phyloP scores from a whole-genome alignment of 2,113 vertebrate species.

The Pelusios castaneus region DNA sequence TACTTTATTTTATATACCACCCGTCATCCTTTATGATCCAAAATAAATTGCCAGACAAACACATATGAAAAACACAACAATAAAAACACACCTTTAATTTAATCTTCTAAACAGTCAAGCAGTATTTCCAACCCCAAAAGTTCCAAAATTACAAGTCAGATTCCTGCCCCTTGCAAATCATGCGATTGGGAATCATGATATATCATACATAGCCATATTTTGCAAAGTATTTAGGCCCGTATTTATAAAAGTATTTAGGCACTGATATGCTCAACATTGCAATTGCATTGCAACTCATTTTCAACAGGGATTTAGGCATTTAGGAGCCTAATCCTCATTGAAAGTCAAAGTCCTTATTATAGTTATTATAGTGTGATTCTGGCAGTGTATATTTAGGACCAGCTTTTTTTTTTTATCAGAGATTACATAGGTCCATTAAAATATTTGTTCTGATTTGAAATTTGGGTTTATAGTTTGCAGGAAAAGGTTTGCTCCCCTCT shows the following conservation, averaged over 20 bases:
- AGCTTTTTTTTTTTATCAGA: constrained; percentile 55
- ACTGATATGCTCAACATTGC: not conserved
- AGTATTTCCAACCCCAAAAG: not conserved
- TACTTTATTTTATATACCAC: not conserved
- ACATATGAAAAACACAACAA: not conserved
- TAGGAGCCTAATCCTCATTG: not conserved
- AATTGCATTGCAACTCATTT: not conserved
- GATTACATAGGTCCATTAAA: constrained; percentile 48
- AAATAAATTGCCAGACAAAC: not conserved
- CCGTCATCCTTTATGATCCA: not conserved
- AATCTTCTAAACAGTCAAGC: not conserved
- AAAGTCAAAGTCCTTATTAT: not conserved
- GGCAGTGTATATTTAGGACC: constrained; percentile 54
- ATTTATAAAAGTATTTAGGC: not conserved
- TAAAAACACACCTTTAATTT: not conserved
- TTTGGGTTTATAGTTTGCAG: constrained; percentile 31
- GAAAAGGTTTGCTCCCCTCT: not conserved
- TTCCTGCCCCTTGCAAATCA: not conserved
- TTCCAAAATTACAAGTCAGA: not conserved
- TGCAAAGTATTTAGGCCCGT: not conserved
- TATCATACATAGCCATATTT: not conserved
- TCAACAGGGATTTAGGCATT: not conserved
- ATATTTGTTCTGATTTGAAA: constrained; percentile 49
- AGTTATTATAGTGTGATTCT: constrained; percentile 24
- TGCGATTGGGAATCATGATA: not conserved